A percentile compares a stretch with the other conserved stretches of the same genome.
phyloP scores from a whole-genome alignment of 2,888 invertebrate species.

The Temnothorax ravouxi region DNA sequence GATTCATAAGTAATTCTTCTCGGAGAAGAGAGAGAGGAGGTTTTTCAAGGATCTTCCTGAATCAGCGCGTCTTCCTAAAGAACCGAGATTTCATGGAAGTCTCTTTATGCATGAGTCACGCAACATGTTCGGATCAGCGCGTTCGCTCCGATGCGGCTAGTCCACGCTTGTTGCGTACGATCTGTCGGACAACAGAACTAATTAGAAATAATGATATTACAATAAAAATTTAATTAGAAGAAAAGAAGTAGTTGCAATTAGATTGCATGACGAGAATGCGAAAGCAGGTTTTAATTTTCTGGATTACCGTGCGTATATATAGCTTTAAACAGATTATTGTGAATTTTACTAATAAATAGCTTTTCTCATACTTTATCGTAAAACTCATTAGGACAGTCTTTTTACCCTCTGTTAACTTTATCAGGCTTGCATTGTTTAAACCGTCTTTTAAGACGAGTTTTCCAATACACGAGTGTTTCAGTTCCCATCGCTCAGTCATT shows the following conservation, averaged over 20 bases:
- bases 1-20: constrained; percentile 69
- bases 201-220: background rate
- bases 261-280: background rate
- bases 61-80: constrained; percentile 51
- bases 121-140: background rate
- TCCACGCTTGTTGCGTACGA: background rate
- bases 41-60: constrained; percentile 67
- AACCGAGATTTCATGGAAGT: constrained; percentile 35
- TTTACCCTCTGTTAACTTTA: background rate
- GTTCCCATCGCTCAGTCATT: constrained; percentile 58
- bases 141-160: background rate
- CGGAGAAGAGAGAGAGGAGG: constrained; percentile 26
- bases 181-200: background rate
- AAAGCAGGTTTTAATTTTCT: background rate
- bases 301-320: no score
- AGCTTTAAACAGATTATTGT: background rate
- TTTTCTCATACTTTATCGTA: background rate
- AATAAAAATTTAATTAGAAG: background rate
- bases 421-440: background rate
- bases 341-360: background rate
- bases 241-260: background rate
- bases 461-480: constrained; percentile 61
- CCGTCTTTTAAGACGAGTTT: constrained; percentile 51
- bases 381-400: background rate
- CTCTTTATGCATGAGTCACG: constrained; percentile 13